These are phyloP conservation scores for Threskiornis aethiopicus DNA, from an alignment of 2,797 vertebrate species.

Conservation along the genomic window DNA sequence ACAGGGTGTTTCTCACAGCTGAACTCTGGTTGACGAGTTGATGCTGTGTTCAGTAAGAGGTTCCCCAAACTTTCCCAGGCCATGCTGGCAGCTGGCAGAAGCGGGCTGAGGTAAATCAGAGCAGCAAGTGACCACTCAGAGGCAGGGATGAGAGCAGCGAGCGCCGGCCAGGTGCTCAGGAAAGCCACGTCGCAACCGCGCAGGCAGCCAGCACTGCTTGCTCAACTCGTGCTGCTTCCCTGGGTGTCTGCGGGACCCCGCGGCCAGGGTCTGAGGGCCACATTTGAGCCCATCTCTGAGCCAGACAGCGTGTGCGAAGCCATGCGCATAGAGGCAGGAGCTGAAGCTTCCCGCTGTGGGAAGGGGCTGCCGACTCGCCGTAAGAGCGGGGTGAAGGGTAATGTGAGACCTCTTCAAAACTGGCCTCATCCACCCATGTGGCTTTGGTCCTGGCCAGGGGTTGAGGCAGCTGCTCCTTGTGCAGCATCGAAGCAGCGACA, in stretches of 20 bases:
- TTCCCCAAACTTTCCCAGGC: background rate
- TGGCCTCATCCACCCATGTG: background rate
- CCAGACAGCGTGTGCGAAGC: background rate
- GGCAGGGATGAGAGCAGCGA: background rate
- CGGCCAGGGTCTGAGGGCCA: background rate
- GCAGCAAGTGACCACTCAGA: background rate
- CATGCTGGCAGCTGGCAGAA: background rate
- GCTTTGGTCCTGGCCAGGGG: background rate
- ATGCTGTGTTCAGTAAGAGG: background rate
- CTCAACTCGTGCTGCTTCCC: background rate
- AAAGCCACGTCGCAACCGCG: accelerated
- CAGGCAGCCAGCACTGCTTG: background rate
- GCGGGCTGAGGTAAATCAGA: background rate
- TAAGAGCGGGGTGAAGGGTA: background rate
- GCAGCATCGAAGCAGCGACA: background rate
- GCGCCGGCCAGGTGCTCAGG: background rate
- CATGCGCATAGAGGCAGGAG: background rate
- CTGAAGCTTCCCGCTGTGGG: background rate
- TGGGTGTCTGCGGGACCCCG: accelerated
- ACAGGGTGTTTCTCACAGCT: background rate
- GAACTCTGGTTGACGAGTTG: background rate
- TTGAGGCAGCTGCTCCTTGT: background rate
- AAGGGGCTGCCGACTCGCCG: accelerated
- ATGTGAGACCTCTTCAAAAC: background rate
- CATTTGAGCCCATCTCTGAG: background rate